Percentiles rank a stretch among this genome's conserved stretches.
Conservation (phyloP, 1,140 invertebrate species). For the Bathynomus jamesi region DNA sequence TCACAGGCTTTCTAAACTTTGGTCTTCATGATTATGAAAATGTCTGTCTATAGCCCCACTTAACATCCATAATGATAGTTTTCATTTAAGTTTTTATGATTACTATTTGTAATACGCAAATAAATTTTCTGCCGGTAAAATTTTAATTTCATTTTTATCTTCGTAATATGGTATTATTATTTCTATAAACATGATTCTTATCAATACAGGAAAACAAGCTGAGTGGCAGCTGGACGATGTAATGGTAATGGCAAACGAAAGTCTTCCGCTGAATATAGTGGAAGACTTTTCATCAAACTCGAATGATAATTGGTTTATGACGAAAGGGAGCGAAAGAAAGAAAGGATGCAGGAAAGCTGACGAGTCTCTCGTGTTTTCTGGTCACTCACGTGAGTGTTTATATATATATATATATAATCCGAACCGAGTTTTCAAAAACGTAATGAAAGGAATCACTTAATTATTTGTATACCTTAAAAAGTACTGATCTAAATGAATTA, state of each 20-base stretch:
- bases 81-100: too few relatives aligned
- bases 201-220: slow-evolving; percentile 2
- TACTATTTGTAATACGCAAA: too few relatives aligned
- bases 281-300: slow-evolving; percentile 8
- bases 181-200: background rate
- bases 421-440: too few relatives aligned
- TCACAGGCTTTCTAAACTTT: too few relatives aligned
- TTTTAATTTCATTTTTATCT: background rate
- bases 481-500: too few relatives aligned
- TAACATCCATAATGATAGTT: too few relatives aligned
- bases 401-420: too few relatives aligned
- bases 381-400: slow-evolving; percentile 7
- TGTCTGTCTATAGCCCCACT: too few relatives aligned
- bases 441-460: too few relatives aligned
- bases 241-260: slow-evolving; percentile 33
- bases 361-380: slow-evolving; percentile 8
- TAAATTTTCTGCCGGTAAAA: background rate
- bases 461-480: too few relatives aligned
- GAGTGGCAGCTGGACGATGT: slow-evolving; percentile 38
- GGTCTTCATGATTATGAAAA: too few relatives aligned
- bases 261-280: slow-evolving; percentile 21
- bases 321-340: slow-evolving; percentile 2
- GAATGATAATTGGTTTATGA: slow-evolving; percentile 21
- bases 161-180: background rate
- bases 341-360: slow-evolving; percentile 3